Conservation (phyloP, 2,797 vertebrate genomes). For the Iguana delicatissima region DNA sequence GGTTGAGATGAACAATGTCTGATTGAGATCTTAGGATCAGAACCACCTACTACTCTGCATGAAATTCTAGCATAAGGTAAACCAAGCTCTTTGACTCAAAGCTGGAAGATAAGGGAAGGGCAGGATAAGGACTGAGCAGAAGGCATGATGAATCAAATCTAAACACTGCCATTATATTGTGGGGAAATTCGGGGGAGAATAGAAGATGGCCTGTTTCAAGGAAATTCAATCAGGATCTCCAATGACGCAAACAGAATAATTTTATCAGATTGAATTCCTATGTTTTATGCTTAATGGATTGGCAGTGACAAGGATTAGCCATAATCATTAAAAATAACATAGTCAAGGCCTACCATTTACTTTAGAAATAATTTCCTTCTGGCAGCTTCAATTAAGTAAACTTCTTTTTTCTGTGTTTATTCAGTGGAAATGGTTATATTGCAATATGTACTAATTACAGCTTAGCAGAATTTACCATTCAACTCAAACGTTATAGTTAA, state of each 20-base stretch:
- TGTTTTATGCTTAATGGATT: conserved; percentile 33
- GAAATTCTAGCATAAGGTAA: not conserved
- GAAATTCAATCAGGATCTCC: not conserved
- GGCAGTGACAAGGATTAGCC: conserved; percentile 37
- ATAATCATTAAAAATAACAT: conserved; percentile 37
- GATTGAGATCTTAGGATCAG: not conserved
- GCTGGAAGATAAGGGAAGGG: not conserved
- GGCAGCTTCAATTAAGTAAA: conserved; percentile 52
- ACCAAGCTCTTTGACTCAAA: not conserved
- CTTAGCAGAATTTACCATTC: conserved; percentile 62
- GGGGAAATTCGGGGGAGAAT: not conserved
- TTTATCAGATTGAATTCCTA: not conserved
- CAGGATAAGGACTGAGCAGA: no score
- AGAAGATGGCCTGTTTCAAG: not conserved
- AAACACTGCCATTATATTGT: not conserved
- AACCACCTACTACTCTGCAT: not conserved
- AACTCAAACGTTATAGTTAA: conserved; percentile 58
- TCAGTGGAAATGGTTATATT: conserved; percentile 59
- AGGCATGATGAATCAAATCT: no score
- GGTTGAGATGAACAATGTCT: not conserved
- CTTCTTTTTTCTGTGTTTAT: conserved; percentile 45
- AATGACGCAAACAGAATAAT: not conserved
- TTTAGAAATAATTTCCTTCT: conserved; percentile 36
- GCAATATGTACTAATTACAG: conserved; percentile 57
- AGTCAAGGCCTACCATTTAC: conserved; percentile 49